Conservation (phyloP, 2,113 vertebrate species). For the Podarcis cretensis region DNA sequence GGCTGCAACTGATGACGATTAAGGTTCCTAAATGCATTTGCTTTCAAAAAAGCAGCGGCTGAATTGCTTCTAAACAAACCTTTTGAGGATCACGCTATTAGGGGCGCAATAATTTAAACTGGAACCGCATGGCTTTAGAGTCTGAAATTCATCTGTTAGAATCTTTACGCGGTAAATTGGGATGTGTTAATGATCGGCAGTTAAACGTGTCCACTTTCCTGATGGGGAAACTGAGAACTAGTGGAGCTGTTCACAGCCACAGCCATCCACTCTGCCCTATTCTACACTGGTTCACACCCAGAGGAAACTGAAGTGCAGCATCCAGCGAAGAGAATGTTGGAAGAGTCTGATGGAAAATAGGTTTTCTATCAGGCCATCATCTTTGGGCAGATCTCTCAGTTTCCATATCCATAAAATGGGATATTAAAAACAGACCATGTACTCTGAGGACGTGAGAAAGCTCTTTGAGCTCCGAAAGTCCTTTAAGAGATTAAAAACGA, state of each 20-base stretch:
- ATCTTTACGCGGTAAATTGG: not conserved
- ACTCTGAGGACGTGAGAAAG: not conserved
- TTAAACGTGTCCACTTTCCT: not conserved
- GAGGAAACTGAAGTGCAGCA: not conserved
- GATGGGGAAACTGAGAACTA: not conserved
- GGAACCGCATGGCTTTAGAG: not conserved
- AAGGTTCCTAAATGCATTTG: not conserved
- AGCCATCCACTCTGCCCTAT: not conserved
- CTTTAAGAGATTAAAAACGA: not conserved
- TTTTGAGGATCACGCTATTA: not conserved
- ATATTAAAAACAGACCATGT: not conserved
- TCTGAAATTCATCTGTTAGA: not conserved
- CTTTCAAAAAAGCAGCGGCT: no score
- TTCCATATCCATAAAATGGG: not conserved
- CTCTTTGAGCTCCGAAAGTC: not conserved
- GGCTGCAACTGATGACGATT: not conserved
- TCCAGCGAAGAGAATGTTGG: not conserved
- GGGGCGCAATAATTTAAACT: not conserved
- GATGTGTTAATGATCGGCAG: no score
- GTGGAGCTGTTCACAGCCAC: not conserved
- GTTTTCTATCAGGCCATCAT: not conserved
- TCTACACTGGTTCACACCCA: not conserved
- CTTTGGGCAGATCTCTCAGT: not conserved
- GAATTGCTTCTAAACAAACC: not conserved
- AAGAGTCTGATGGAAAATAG: not conserved